These are phyloP conservation scores for Struthidea cinerea DNA, from an alignment of 2,113 vertebrate species.

Conservation along the genomic window DNA sequence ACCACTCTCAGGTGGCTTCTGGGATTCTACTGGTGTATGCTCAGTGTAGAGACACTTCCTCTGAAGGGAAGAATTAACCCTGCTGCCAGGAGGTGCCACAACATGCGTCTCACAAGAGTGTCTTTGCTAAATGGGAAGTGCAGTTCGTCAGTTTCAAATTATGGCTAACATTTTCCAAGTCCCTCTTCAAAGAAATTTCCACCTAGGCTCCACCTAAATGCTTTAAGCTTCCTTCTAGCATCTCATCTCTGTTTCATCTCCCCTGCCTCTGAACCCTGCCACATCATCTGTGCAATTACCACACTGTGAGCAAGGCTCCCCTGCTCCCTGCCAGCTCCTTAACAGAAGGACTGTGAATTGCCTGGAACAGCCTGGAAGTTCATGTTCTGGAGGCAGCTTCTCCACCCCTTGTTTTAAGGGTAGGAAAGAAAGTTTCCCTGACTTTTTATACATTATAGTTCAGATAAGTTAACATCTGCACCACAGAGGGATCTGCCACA, in stretches of 20 bases:
- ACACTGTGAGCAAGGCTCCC: neutral
- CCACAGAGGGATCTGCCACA: neutral
- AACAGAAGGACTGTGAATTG: neutral
- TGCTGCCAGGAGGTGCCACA: neutral
- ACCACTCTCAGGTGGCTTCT: neutral
- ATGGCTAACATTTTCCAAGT: neutral
- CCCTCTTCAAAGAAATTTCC: neutral
- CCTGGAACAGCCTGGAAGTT: neutral
- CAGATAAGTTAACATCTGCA: neutral
- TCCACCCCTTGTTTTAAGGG: neutral
- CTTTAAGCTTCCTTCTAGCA: neutral
- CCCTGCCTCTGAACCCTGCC: neutral
- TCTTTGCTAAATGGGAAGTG: neutral
- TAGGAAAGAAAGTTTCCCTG: neutral
- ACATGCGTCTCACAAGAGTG: neutral
- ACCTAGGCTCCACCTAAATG: neutral
- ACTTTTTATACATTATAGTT: neutral
- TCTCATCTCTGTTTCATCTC: neutral
- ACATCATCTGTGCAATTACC: neutral
- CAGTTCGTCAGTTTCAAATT: neutral
- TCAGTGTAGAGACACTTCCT: neutral
- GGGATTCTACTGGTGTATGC: rapidly evolving
- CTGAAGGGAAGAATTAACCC: neutral
- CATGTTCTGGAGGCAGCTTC: neutral
- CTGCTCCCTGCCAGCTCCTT: neutral